Base-by-base conservation (phyloP, 2,888 invertebrate species). In the Caenorhabditis angaria region DNA sequence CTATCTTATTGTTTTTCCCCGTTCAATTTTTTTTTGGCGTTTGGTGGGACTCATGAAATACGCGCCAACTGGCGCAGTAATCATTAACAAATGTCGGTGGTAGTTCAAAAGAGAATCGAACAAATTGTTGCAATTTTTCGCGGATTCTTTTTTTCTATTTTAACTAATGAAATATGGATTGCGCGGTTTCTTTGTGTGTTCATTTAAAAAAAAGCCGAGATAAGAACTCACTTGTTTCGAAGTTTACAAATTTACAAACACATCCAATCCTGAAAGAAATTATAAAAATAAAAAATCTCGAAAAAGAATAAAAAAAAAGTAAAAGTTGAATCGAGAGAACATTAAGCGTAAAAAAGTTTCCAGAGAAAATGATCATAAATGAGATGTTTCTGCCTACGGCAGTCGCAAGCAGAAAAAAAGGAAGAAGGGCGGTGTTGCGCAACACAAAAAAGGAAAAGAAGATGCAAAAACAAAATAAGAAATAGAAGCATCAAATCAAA, bases 401-500 rank as follows among this genome's bases (percentile, higher is more conserved):
- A 51, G 51, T 18, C 41, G 41, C 41, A 41, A 41, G 8, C 41
- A 41, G 10, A 41, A n/a, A n/a, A n/a, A 41, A 41, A 25, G 51
- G 51, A n/a, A n/a, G 51, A n/a, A 22, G 12, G 51, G 25, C 22
- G 24, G 22, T 51, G 55, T 55, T 55, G 55, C 51, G 51, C 51
- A 51, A 51, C 51, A n/a, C 22, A 41, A 14, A 50, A 54, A 54
- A 28, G 2, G 12, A n/a, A 54, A 28, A 25, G 10, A 4, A 54
- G 14, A 54, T 1, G 28, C 8, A 24, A 4, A 50, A 50, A 48
- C 25, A 22, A n/a, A 27, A 22, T 47, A 29, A 54, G 8, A 32
- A 54, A 54, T 29, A 48, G 41, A 58, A 58, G 54, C 58, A 61
- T 56, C 51, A 50, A 24, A 41, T 41, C 51, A 51, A 51, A 51